Conservation (phyloP, 2,797 vertebrate genomes). For the Intellagama lesueurii region DNA sequence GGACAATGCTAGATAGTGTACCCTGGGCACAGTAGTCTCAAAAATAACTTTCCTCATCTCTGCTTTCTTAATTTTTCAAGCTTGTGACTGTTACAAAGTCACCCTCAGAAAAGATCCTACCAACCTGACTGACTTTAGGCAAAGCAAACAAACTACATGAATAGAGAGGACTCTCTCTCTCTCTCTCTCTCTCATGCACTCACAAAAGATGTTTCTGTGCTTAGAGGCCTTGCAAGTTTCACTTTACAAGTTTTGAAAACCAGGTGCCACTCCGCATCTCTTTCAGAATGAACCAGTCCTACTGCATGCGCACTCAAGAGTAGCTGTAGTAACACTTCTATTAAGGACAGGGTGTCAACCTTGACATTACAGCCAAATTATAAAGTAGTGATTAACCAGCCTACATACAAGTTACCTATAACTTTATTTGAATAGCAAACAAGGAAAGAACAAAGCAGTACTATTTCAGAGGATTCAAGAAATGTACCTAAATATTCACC, state of each 20-base stretch:
- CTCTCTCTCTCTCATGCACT: no score
- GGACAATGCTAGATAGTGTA: no score
- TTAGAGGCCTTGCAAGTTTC: not conserved
- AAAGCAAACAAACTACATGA: not conserved
- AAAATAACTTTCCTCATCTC: no score
- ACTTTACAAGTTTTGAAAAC: not conserved
- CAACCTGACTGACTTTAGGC: not conserved
- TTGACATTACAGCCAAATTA: not conserved
- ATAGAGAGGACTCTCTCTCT: not conserved
- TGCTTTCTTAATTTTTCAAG: not conserved
- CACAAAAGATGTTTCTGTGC: not conserved
- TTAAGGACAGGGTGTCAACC: not conserved
- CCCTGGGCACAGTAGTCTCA: no score
- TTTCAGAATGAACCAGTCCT: not conserved
- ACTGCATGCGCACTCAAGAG: not conserved
- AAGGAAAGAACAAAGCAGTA: not conserved
- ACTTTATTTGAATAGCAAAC: not conserved
- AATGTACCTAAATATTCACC: not conserved
- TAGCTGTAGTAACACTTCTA: not conserved
- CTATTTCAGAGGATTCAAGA: not conserved
- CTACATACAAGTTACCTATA: rapidly evolving
- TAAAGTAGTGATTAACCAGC: not conserved
- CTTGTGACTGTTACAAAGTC: not conserved
- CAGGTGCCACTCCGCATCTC: not conserved
- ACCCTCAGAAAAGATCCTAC: not conserved